Conservation (phyloP, 2,797 vertebrate species). For the Anguilla anguilla region DNA sequence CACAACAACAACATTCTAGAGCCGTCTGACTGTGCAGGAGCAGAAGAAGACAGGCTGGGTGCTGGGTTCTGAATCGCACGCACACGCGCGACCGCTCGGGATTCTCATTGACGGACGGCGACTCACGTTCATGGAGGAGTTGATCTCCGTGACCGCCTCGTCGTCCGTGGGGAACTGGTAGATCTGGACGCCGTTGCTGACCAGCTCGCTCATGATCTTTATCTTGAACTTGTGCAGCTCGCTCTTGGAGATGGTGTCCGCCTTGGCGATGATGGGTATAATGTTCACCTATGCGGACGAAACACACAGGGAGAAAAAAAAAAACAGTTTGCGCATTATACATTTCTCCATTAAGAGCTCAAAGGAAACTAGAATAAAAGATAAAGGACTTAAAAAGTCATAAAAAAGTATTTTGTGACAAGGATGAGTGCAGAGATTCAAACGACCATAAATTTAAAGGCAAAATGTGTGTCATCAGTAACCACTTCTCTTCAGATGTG, state of each 20-base stretch:
- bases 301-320: not conserved
- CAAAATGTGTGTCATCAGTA: not conserved
- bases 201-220: conserved; percentile 98
- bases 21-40: not conserved
- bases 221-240: conserved; percentile 99
- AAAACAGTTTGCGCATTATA: not conserved
- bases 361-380: conserved; percentile 39
- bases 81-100: not conserved
- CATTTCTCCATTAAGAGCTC: conserved; percentile 48
- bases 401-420: not conserved
- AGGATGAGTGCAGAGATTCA: not conserved
- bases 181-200: conserved; percentile 97
- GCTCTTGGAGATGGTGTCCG: conserved; percentile 97
- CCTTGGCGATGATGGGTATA: conserved; percentile 97
- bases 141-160: conserved; percentile 92
- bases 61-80: not conserved
- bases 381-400: conserved; percentile 43
- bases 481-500: not conserved
- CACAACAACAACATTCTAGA: not conserved
- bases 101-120: too few species aligned
- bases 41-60: not conserved
- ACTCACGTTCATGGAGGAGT: conserved; percentile 97
- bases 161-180: conserved; percentile 98
- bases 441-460: not conserved
- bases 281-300: conserved; percentile 86